Evolutionary conservation across 2,888 invertebrate species (phyloP).

Genomic region (Ditula angustiorana): DNA sequence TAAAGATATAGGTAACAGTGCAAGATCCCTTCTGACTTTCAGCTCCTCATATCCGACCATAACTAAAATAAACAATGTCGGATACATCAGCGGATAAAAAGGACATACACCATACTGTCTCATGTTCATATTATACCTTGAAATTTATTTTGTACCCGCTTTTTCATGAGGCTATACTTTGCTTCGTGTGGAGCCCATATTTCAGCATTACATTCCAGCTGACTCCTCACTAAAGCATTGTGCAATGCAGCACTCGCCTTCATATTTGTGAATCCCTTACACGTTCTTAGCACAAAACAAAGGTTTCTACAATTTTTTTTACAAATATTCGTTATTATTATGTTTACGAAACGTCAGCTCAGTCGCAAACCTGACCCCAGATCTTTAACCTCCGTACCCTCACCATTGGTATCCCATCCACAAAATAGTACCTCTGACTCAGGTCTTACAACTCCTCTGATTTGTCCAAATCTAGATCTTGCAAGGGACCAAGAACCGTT

Average conservation of each 20-base stretch:
- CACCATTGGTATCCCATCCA: background rate
- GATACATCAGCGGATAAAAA: no score
- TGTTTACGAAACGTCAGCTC: background rate
- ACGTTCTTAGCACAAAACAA: background rate
- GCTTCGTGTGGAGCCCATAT: slow-evolving; percentile 20
- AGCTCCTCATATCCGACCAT: no score
- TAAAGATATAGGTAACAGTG: no score
- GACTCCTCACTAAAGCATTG: background rate
- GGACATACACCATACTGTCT: background rate
- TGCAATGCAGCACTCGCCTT: background rate
- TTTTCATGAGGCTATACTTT: slow-evolving; percentile 7
- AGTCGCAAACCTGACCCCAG: background rate
- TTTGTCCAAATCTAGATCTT: no score
- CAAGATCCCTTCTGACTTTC: no score
- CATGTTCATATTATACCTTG: background rate
- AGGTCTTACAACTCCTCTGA: no score
- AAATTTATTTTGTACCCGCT: slow-evolving; percentile 7
- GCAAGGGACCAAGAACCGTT: no score
- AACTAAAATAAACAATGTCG: no score
- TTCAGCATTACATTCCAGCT: slow-evolving; percentile 8
- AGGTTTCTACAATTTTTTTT: no score
- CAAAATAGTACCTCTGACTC: no score
- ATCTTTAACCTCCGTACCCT: background rate
- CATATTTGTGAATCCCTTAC: background rate
- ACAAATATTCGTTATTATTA: background rate